Percentiles rank a stretch among this genome's conserved stretches.
These are phyloP conservation scores for Microctenopoma lineatum DNA, from an alignment of 2,797 vertebrate genomes.

Conservation along the genomic window DNA sequence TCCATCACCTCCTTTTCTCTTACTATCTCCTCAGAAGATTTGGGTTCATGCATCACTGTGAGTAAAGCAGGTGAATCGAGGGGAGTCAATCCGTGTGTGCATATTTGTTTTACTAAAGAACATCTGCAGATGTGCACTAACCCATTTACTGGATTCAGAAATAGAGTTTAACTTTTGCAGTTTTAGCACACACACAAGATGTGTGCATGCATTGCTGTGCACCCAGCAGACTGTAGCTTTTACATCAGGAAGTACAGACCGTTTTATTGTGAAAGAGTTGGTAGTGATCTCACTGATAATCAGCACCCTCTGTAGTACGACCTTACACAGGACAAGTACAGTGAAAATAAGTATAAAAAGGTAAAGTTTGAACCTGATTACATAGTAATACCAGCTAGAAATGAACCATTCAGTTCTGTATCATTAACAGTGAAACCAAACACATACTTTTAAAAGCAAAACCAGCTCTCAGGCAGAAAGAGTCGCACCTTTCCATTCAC, in stretches of 20 bases:
- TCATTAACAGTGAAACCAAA: constrained; percentile 9
- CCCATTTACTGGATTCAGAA: not conserved
- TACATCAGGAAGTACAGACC: not conserved
- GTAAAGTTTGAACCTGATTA: too few relatives aligned
- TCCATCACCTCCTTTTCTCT: not conserved
- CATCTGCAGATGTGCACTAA: not conserved
- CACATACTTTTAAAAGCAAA: not conserved
- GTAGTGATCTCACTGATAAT: not conserved
- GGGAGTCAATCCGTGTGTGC: not conserved
- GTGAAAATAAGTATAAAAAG: too few relatives aligned
- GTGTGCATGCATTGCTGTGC: too few relatives aligned
- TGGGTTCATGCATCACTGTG: constrained; percentile 57
- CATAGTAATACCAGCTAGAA: not conserved
- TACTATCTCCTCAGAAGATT: constrained; percentile 40
- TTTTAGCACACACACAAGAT: too few relatives aligned
- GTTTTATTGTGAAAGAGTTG: not conserved
- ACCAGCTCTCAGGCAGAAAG: not conserved
- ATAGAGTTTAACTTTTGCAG: not conserved
- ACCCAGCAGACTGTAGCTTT: not conserved
- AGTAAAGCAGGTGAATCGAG: constrained; percentile 49
- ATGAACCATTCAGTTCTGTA: constrained; percentile 3
- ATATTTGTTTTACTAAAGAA: not conserved
- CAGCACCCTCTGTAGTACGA: not conserved
- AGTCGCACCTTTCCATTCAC: constrained; percentile 11
- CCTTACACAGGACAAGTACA: not conserved